Evolutionary conservation across 1,140 invertebrate genomes (phyloP).

Genomic region (Drosophila teissieri): DNA sequence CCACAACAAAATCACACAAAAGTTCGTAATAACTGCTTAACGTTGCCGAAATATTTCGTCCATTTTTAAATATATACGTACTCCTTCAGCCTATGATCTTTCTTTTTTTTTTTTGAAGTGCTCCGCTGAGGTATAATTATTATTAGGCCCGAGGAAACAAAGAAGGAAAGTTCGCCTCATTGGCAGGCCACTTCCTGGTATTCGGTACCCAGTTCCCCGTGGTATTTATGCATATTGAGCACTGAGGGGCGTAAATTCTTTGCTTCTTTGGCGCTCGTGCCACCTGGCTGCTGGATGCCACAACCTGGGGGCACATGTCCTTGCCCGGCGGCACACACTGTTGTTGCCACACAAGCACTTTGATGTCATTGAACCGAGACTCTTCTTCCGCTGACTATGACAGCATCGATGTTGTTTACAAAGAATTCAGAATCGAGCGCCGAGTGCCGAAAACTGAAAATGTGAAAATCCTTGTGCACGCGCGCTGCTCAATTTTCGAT

Average conservation of each 20-base stretch:
- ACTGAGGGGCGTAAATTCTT: not conserved
- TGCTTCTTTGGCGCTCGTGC: not conserved
- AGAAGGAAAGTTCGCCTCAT: not conserved
- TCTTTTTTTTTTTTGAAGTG: not conserved
- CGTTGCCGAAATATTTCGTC: too few species aligned
- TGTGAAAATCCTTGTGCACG: constrained; percentile 7
- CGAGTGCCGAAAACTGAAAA: not conserved
- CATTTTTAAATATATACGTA: too few species aligned
- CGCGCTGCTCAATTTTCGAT: constrained; percentile 23
- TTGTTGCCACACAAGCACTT: constrained; percentile 1
- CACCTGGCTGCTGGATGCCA: not conserved
- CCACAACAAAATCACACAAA: too few species aligned
- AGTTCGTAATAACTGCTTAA: too few species aligned
- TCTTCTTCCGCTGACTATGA: constrained; percentile 41
- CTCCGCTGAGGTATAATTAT: too few species aligned
- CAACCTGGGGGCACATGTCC: constrained; percentile 3
- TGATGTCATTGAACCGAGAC: constrained; percentile 63
- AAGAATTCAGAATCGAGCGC: not conserved
- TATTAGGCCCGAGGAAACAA: not conserved
- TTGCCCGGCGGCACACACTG: not conserved
- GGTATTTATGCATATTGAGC: constrained; percentile 7
- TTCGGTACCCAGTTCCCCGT: not conserved
- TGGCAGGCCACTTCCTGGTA: constrained; percentile 4
- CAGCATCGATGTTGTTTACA: constrained; percentile 51
- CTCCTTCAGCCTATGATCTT: too few species aligned